Base-by-base conservation (phyloP, 92 coral and sea anemone species). In the Palythoa heliodiscus region DNA sequence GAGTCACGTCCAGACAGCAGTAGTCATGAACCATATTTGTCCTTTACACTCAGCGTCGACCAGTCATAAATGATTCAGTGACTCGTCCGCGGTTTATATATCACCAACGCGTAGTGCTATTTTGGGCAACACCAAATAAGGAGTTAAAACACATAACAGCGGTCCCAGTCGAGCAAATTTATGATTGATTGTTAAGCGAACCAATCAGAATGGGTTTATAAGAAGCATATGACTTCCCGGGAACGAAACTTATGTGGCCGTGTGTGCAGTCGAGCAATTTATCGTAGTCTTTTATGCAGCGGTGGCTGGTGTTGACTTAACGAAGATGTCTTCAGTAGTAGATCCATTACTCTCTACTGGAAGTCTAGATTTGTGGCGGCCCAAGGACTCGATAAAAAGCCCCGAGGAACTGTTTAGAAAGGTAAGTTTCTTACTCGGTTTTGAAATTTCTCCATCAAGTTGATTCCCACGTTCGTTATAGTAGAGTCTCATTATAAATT, bases 261-360 rank as follows among this genome's bases (percentile, higher is more conserved):
- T 92, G 86, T 92, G 98, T 94, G 95, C 98, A 94, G 89, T 87
- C 84, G 85, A 90, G 82, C 95, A 85, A 91, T 92, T 71, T 78
- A 94, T 90, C 84, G 48, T 64, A 52, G 73, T 80, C 47, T 3
- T 67, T 80, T 40, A 66, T 67, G 58, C 29, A 64, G 55, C 22
- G 22, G 57, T 22, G 38, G 48, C 52, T 80, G 14, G 84, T 80
- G 73, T 16, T 80, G 84, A 64, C 40, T 40, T 37, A 71, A 57
- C 76, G 73, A 90, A 88, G 70, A 94, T 91, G 98, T 91, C 96
- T 37, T 86, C 93, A 76, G 98, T 93, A 50, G 98, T 97, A 66
- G 99, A 97, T 68, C 99, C 99, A 0, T 89, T 97, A 84, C 98
- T 97, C 52, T 97, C 99, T 52, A 97, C 99, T 52, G 99, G 95